phyloP scores from a whole-genome alignment of 1,140 invertebrate species.

The Rhizoglyphus robini region DNA sequence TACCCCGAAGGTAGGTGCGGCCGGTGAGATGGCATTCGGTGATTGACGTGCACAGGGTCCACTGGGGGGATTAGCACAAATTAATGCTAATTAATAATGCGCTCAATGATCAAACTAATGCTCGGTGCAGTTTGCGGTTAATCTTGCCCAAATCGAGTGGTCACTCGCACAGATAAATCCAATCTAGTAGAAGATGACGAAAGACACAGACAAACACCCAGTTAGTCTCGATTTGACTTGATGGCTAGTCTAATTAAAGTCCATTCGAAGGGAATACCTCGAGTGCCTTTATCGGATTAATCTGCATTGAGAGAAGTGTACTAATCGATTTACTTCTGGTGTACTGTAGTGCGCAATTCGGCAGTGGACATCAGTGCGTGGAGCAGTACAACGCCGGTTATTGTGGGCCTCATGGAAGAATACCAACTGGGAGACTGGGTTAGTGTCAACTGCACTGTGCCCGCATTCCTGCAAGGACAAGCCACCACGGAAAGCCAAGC shows the following conservation, averaged over 20 bases:
- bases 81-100: too few species aligned
- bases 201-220: too few species aligned
- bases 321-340: not conserved
- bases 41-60: not conserved
- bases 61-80: too few species aligned
- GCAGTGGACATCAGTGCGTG: not conserved
- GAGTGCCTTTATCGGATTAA: not conserved
- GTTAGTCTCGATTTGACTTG: too few species aligned
- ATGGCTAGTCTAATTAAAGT: not conserved
- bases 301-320: not conserved
- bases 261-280: not conserved
- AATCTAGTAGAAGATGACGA: too few species aligned
- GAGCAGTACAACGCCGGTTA: not conserved
- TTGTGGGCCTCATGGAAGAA: not conserved
- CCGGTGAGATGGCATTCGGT: not conserved
- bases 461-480: not conserved
- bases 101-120: too few species aligned
- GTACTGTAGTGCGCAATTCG: not conserved
- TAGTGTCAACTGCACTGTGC: not conserved
- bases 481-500: not conserved
- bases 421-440: slow-evolving; percentile 4
- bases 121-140: too few species aligned
- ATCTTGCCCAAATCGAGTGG: too few species aligned
- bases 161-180: too few species aligned
- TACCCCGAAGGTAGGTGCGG: not conserved